Base-by-base conservation (phyloP, 2,888 invertebrate genomes). In the Eristalinus aeneus region DNA sequence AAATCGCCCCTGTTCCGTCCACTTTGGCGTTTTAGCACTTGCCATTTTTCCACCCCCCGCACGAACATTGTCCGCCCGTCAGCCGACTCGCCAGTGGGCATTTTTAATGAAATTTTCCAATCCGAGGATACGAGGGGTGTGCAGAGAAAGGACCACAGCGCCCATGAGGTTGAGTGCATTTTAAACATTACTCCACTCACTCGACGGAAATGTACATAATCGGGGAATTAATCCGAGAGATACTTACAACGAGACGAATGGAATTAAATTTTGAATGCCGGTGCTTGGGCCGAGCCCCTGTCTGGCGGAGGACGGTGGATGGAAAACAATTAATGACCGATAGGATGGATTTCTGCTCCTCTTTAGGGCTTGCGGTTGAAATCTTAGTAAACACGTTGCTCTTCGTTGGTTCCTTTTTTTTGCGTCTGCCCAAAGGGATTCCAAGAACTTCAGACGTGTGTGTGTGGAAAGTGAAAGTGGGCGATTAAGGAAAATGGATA, bases 31-130 rank as follows among this genome's bases (percentile, higher is more conserved):
- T 72, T 61, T 84, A 75, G 74, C 75, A 74, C 79, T 79, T 72
- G 56, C 69, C 56, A 39, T 69, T 61, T 72, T 63, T 67, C 39
- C 61, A 20, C 46, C 46, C 46, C 16, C 46, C 16, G 46, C 46
- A 16, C 16, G 46, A 8, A n/a, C 46, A 16, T 16, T 46, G 16
- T 16, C 16, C 16, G 16, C 16, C 6, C 16, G 16, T 8, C 16
- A 16, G 16, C 16, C 16, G 16, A 1, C 46, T 46, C 16, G 16
- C 46, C 46, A 46, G 60, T 72, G 76, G 76, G 73, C 68, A 73
- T 81, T 85, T 85, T 85, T 85, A 85, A 85, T 85, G 85, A 85
- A 85, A 80, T 81, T 80, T 85, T 76, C 61, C 65, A 76, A 85
- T 75, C 76, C 68, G 64, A 34, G 71, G 84, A 23, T 27, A 27